A percentile compares a stretch with the other conserved stretches of the same genome.
phyloP scores from a whole-genome alignment of 2,113 vertebrate species.

The Semnornis frantzii region DNA sequence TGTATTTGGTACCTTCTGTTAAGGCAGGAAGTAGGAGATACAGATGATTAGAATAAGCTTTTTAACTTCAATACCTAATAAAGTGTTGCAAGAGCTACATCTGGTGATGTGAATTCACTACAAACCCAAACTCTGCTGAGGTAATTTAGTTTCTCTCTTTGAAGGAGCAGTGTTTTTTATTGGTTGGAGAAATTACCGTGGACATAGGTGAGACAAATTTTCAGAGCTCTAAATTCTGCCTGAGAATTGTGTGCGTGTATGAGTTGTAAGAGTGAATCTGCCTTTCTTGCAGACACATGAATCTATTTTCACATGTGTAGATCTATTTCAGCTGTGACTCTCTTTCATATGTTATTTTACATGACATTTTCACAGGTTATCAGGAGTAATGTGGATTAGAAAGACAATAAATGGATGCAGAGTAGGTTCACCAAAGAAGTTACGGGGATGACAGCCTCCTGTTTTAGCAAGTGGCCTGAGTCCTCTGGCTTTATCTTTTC shows the following conservation, averaged over 20 bases:
- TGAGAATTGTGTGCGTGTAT: background rate
- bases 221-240: background rate
- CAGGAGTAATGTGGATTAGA: background rate
- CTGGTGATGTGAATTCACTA: background rate
- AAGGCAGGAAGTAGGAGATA: background rate
- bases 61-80: background rate
- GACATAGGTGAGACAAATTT: background rate
- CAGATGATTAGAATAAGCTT: background rate
- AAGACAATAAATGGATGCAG: background rate
- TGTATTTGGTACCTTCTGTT: background rate
- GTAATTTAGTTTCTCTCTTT: background rate
- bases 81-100: background rate
- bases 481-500: slow-evolving; percentile 14
- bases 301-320: background rate
- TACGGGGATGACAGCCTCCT: background rate
- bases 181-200: background rate
- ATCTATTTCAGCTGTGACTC: too few species aligned
- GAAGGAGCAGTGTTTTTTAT: background rate
- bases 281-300: background rate
- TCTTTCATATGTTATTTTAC: background rate
- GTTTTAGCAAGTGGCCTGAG: background rate
- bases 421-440: background rate
- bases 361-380: background rate
- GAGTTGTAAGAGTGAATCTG: background rate
- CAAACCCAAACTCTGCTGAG: background rate